Evolutionary conservation across 2,797 vertebrate genomes (phyloP), one percentile per base, ranked within the genome.

Genomic region (Spatula versicolor): DNA sequence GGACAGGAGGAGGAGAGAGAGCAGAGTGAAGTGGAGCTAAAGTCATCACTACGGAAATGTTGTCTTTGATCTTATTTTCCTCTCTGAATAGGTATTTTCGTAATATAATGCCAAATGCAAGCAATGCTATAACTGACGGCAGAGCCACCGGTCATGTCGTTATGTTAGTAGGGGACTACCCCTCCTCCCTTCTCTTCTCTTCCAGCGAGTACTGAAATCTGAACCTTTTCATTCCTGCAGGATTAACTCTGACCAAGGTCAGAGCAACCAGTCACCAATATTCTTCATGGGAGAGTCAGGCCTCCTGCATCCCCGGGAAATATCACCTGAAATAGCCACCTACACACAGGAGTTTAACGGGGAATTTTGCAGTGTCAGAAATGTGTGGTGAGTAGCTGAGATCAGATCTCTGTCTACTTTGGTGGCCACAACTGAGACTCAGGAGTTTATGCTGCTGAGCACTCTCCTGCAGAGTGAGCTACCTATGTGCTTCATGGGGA

Each of bases 81-180:
- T 46, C 54, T 84, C 83, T 88, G 82, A 95, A 94, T 87, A 67
- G 93, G n/a, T 95, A 95, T 96, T 97, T 96, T 95, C 92, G 88
- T 96, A 95, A 95, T 92, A 62, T 81, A 78, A 95, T 87, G 84
- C 80, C 75, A 88, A 94, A 95, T 62, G 84, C 77, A 91, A 90
- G 92, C 74, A 66, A 77, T 25, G 45, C 66, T 86, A 7, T 79
- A 58, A 54, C 72, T 48, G 93, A 87, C 59, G 86, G 93, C 83
- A 75, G 75, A 93, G 83, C 68, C 54, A 54, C 68, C 83, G 90
- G 86, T 75, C 75, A 33, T 25, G 78, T 73, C 89, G 58, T 89
- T 90, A n/a, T 88, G 81, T 58, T 83, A 56, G 77, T 14, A 86
- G 55, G 55, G 88, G 76, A 67, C 76, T 89, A 59, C 52, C 86